Evolutionary conservation across 2,797 vertebrate species (phyloP).

Genomic region (Arnoldichthys spilopterus): DNA sequence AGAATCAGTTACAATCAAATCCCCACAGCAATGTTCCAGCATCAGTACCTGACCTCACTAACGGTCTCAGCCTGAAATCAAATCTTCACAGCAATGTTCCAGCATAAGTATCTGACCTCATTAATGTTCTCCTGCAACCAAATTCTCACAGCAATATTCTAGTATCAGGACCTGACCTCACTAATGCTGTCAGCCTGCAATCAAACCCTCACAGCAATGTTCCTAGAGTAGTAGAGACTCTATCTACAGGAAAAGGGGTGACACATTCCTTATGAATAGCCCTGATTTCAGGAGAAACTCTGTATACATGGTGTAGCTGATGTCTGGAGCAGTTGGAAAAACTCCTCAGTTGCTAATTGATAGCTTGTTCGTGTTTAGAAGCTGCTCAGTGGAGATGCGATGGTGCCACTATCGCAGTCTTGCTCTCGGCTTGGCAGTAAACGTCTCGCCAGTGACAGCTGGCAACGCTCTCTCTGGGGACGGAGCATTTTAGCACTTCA

Average conservation of each 20-base stretch:
- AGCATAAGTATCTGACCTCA: no score
- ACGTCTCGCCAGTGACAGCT: constrained; percentile 86
- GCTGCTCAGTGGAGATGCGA: constrained; percentile 22
- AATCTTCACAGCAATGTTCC: no score
- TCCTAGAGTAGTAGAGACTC: neutral
- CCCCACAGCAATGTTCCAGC: no score
- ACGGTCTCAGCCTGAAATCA: no score
- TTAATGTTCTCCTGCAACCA: no score
- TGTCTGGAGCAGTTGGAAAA: neutral
- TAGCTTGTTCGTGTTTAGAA: constrained; percentile 22
- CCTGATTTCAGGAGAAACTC: neutral
- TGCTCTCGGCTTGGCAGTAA: constrained; percentile 67
- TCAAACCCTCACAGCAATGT: neutral
- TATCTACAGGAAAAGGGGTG: neutral
- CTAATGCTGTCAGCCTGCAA: neutral
- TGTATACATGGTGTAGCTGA: neutral
- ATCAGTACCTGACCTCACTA: no score
- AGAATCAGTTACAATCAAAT: no score
- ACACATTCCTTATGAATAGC: neutral
- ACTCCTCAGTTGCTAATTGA: constrained; percentile 23
- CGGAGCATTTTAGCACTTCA: constrained; percentile 99
- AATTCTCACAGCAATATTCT: no score
- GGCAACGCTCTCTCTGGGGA: constrained; percentile 88
- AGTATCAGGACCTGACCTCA: neutral
- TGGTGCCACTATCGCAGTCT: constrained; percentile 30